These are phyloP conservation scores for Dysmachus trigonus DNA, from an alignment of 2,888 invertebrate genomes.

Conservation along the genomic window DNA sequence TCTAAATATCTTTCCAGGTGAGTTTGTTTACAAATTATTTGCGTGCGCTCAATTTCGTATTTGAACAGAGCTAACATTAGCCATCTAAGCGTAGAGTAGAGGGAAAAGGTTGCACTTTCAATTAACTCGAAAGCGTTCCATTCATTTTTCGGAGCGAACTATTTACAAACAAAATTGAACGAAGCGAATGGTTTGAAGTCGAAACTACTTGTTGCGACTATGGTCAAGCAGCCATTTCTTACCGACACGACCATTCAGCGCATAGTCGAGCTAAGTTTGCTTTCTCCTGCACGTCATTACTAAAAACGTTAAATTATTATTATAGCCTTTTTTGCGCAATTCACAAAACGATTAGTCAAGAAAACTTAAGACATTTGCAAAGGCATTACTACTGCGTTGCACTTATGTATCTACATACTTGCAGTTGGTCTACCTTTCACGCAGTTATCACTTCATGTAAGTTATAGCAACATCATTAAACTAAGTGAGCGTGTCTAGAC, in stretches of 20 bases:
- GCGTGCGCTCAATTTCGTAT: constrained; percentile 18
- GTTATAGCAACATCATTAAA: background rate
- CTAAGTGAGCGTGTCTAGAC: background rate
- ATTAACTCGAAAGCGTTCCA: background rate
- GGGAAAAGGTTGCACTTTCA: background rate
- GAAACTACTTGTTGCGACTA: background rate
- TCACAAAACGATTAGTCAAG: background rate
- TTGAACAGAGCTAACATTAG: background rate
- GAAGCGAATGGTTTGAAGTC: background rate
- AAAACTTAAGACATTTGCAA: background rate
- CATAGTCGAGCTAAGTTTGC: background rate
- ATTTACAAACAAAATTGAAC: background rate
- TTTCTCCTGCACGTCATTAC: background rate
- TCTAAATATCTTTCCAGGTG: background rate
- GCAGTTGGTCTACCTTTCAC: background rate
- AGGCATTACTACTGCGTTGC: background rate
- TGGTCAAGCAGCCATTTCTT: background rate
- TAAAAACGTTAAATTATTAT: background rate
- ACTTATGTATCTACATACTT: background rate
- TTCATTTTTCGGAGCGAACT: background rate
- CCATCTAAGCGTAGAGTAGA: background rate
- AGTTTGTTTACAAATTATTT: constrained; percentile 10
- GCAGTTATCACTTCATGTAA: background rate
- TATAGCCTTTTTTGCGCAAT: background rate
- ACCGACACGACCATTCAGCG: background rate